Evolutionary conservation across 2,888 invertebrate genomes (phyloP), one percentile per base, ranked within the genome.

Genomic region (Carcina quercana): DNA sequence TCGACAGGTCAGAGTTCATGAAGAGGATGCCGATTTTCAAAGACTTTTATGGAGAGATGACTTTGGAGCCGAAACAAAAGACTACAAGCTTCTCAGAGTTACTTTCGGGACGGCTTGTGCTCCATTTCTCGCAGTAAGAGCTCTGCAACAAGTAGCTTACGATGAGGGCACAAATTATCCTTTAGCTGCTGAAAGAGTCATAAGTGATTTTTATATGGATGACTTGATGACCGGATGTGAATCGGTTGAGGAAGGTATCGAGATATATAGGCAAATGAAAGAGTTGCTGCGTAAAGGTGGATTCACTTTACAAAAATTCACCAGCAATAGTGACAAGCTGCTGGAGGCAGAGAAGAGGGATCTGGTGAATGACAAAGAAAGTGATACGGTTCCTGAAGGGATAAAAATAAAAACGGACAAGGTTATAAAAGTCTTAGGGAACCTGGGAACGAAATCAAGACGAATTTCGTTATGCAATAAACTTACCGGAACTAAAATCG

Each of bases 201-300:
- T 12, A 2, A 27, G 28, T 1, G 26, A 19, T 4, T 42, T 40
- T 10, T 47, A 43, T 26, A 37, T 46, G 26, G 49, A 49, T 10
- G 49, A 50, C 21, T 17, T 48, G 1, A 39, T 53, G 43, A 32
- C 46, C 2, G 50, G 48, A 3, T 43, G 39, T 24, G 15, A 43
- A 13, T 37, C 25, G 21, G n/a, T 44, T 41, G 21, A 41, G 45
- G 32, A 38, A 32, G 39, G 22, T 15, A 13, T 38, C 26, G 14
- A 32, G 6, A 6, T 53, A 12, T 30, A 38, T 29, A 22, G 42
- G 13, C 40, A 53, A 37, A 34, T 50, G n/a, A 46, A 35, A 3
- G 30, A 25, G 2, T 22, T 60, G n/a, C 15, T 58, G 10, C 39
- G 21, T 13, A 37, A 32, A 10, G 45, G 33, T 6, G 42, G 42